Evolutionary conservation across 2,113 vertebrate species (phyloP).

Genomic region (Mobula birostris): DNA sequence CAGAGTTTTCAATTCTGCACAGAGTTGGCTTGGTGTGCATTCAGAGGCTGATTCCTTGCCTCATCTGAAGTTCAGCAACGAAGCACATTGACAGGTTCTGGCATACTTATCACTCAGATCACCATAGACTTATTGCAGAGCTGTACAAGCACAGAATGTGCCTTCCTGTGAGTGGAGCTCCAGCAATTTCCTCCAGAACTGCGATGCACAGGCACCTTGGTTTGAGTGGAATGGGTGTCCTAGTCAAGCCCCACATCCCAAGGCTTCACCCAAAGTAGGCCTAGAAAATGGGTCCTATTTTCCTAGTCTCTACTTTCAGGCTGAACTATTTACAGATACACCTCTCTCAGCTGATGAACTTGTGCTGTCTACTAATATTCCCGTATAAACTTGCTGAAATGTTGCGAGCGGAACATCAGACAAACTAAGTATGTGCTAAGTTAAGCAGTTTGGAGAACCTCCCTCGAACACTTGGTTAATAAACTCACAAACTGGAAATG

Average conservation of each 20-base stretch:
- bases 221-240: background rate
- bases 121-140: too few species aligned
- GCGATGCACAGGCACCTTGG: too few species aligned
- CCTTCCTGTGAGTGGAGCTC: too few species aligned
- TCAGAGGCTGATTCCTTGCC: too few species aligned
- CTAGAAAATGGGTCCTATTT: background rate
- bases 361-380: background rate
- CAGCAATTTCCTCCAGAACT: too few species aligned
- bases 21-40: too few species aligned
- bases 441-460: background rate
- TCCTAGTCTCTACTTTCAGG: background rate
- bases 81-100: too few species aligned
- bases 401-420: background rate
- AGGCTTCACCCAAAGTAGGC: background rate
- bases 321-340: background rate
- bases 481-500: background rate
- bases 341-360: background rate
- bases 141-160: too few species aligned
- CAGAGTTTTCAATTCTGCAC: too few species aligned
- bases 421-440: background rate
- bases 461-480: background rate
- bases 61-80: too few species aligned
- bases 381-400: background rate
- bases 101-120: too few species aligned
- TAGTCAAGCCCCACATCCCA: background rate